These are phyloP conservation scores for Chrysopilus asiliformis DNA, from an alignment of 2,888 invertebrate species.

Conservation along the genomic window DNA sequence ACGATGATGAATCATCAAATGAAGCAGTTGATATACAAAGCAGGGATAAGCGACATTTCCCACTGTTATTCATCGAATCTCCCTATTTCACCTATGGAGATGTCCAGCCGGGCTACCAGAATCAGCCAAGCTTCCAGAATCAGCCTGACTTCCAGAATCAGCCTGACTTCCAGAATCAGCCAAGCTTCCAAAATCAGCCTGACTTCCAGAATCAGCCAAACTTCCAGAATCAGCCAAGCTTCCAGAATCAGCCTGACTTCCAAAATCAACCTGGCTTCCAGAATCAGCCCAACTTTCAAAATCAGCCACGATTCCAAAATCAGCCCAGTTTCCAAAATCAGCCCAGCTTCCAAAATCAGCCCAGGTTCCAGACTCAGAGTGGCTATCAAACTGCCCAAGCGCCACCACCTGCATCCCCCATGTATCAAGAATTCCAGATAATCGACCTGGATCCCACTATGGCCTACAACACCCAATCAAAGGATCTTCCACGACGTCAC, in stretches of 20 bases:
- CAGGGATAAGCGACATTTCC: conserved; percentile 6
- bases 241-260: background rate
- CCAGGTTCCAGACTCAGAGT: conserved; percentile 8
- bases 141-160: no score
- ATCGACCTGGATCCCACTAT: conserved; percentile 17
- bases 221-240: conserved; percentile 2
- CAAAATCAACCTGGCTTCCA: no score
- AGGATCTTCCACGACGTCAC: conserved; percentile 10
- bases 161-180: no score
- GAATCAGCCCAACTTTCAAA: no score
- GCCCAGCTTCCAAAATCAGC: no score
- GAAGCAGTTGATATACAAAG: background rate
- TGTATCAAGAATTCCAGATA: no score
- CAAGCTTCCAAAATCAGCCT: no score
- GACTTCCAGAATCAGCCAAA: conserved; percentile 1
- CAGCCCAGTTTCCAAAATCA: no score
- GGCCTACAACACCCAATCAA: no score
- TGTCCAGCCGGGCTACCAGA: conserved; percentile 2
- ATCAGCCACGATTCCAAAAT: no score
- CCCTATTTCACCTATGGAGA: conserved; percentile 2
- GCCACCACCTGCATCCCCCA: no score
- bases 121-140: no score
- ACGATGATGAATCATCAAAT: conserved; percentile 1
- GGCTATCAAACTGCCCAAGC: conserved; percentile 10
- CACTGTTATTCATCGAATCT: conserved; percentile 2